Base-by-base conservation (phyloP, 2,888 invertebrate species). In the Bombylius discolor region DNA sequence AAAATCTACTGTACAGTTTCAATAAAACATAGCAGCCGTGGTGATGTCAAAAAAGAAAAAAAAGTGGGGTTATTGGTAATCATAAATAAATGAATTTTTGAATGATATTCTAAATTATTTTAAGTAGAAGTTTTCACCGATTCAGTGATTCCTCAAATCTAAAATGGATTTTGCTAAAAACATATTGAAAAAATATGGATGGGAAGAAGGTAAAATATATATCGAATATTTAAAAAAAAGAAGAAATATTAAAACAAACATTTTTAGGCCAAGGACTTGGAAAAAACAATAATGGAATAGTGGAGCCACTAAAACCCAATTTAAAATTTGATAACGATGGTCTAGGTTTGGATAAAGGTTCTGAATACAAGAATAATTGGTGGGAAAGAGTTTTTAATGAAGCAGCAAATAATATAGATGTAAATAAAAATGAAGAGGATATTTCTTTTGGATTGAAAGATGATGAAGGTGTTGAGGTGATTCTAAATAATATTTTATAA, bases 341-440 rank as follows among this genome's bases (percentile, higher is more conserved):
- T 0, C 69, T 95, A 32, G 94, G 93, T 0, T 85, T 87, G 63
- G 83, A 88, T 68, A 76, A 79, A 4, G 83, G 83, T 0, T 80
- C 84, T 8, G 84, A 87, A 64, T 89, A 85, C 66, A 86, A 84
- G 1, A 83, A 86, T 62, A 85, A 89, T 63, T 93, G 92, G 92
- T 91, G 90, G 90, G 85, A 85, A 60, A 79, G 81, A 11, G 76
- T 85, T 9, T 92, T 84, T 65, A 83, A 91, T 66, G 83, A 83
- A 64, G 87, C 89, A 4, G 79, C 85, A 4, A 78, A 77, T 6
- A 87, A 85, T 70, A 78, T 89, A 8, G 75, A 81, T 66, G 80
- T 84, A 56, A 64, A 64, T 53, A 58, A 65, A 14, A 59, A 65
- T 11, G 47, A 61, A 58, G 51, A n/a, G 39, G 42, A 56, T 8